These are phyloP conservation scores for Vanessa atalanta DNA, from an alignment of 1,140 invertebrate genomes.

Conservation along the genomic window DNA sequence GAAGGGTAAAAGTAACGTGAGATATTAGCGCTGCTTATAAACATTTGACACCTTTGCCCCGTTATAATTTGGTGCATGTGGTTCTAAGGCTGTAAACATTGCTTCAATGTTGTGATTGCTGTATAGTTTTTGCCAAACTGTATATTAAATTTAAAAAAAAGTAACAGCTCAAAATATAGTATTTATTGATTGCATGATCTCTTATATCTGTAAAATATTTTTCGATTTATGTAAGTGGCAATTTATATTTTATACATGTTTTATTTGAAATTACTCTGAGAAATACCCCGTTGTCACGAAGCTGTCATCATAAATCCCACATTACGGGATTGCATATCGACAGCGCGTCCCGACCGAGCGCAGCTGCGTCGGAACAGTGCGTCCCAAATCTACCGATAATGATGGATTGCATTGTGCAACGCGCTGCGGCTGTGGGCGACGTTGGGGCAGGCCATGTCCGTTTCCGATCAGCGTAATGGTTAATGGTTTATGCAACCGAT, in stretches of 20 bases:
- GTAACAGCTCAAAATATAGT: no score
- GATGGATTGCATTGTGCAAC: constrained; percentile 66
- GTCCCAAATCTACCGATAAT: constrained; percentile 59
- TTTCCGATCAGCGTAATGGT: constrained; percentile 59
- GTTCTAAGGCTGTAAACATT: no score
- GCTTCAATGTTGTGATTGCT: no score
- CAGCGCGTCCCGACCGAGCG: constrained; percentile 35
- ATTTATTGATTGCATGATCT: not conserved
- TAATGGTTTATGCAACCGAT: constrained; percentile 62
- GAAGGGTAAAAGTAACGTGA: constrained; percentile 19
- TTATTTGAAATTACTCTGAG: constrained; percentile 30
- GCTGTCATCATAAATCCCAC: constrained; percentile 38
- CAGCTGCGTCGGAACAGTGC: constrained; percentile 57
- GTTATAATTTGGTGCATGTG: constrained; percentile 12
- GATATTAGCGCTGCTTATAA: constrained; percentile 33
- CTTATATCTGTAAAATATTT: constrained; percentile 10
- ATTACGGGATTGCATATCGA: constrained; percentile 39
- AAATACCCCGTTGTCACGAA: constrained; percentile 30
- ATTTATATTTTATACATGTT: constrained; percentile 4
- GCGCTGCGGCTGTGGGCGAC: constrained; percentile 49
- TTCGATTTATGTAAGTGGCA: constrained; percentile 20
- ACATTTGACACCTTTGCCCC: constrained; percentile 37
- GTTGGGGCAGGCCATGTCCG: constrained; percentile 73
- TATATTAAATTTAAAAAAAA: no score
- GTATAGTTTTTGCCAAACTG: no score